phyloP scores from a whole-genome alignment of 2,113 vertebrate genomes.

The Arothron firmamentum region DNA sequence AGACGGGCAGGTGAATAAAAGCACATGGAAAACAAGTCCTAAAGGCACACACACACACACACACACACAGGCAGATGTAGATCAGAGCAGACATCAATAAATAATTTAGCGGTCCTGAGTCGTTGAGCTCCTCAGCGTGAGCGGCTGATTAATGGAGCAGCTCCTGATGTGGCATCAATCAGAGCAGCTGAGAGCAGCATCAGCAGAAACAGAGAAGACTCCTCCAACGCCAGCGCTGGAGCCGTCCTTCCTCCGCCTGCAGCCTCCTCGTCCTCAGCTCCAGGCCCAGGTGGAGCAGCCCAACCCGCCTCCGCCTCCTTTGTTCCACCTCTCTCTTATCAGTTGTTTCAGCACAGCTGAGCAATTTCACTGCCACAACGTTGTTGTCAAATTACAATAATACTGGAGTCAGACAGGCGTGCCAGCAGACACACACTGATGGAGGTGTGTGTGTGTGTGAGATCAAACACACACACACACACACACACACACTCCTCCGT shows the following conservation, averaged over 20 bases:
- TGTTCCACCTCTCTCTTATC: slow-evolving; percentile 24
- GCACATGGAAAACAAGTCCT: slow-evolving; percentile 87
- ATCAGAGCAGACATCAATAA: slow-evolving; percentile 95
- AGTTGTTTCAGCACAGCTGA: slow-evolving; percentile 63
- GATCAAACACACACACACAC: slow-evolving; percentile 4
- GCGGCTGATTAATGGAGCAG: slow-evolving; percentile 86
- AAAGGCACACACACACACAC: slow-evolving; percentile 68
- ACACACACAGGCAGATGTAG: slow-evolving; percentile 74
- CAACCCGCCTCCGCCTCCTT: too few species aligned
- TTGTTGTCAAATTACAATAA: slow-evolving; percentile 51
- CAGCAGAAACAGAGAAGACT: too few species aligned
- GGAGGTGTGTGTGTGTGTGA: neutral
- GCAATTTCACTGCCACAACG: slow-evolving; percentile 48
- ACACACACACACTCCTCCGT: slow-evolving; percentile 26
- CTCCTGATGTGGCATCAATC: slow-evolving; percentile 76
- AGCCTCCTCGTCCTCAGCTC: too few species aligned
- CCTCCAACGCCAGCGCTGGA: too few species aligned
- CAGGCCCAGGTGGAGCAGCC: too few species aligned
- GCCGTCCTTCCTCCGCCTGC: too few species aligned
- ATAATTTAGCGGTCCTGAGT: slow-evolving; percentile 90
- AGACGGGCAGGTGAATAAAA: slow-evolving; percentile 77
- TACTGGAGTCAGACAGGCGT: slow-evolving; percentile 16
- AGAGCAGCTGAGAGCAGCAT: slow-evolving; percentile 68
- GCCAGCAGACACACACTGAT: slow-evolving; percentile 12
- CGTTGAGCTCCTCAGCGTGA: slow-evolving; percentile 87